phyloP scores from a whole-genome alignment of 2,113 vertebrate genomes.

The Arothron firmamentum region DNA sequence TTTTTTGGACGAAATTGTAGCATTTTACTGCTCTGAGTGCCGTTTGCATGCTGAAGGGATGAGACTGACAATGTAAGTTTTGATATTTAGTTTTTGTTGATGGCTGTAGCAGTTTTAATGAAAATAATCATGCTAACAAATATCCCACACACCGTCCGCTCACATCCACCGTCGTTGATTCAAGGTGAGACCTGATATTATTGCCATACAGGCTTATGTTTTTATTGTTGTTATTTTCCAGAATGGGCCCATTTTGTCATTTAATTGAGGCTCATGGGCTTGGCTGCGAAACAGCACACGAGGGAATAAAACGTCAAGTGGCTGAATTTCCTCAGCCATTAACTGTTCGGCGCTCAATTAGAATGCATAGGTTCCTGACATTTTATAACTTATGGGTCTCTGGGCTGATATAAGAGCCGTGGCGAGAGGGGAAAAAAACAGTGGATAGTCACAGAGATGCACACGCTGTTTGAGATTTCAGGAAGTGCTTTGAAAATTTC shows the following conservation, averaged over 20 bases:
- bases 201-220: constrained; percentile 63
- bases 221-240: constrained; percentile 78
- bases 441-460: constrained; percentile 64
- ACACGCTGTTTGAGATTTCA: constrained; percentile 63
- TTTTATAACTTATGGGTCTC: constrained; percentile 78
- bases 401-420: constrained; percentile 67
- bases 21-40: no score
- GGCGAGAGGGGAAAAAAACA: background rate
- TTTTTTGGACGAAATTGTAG: constrained; percentile 49
- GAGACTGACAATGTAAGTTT: background rate
- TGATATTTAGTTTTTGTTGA: background rate
- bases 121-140: constrained; percentile 17
- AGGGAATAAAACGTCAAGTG: constrained; percentile 75
- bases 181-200: constrained; percentile 69
- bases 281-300: constrained; percentile 65
- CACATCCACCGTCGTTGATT: constrained; percentile 62
- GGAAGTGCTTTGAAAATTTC: constrained; percentile 5
- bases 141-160: constrained; percentile 9
- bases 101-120: background rate
- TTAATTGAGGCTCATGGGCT: constrained; percentile 79
- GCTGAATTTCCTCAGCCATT: constrained; percentile 78
- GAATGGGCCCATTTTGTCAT: constrained; percentile 76
- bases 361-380: constrained; percentile 81
- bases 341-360: constrained; percentile 80
- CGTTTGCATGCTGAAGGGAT: no score